Conservation (phyloP, 2,888 invertebrate genomes). For the Cheilosia vulpina region DNA sequence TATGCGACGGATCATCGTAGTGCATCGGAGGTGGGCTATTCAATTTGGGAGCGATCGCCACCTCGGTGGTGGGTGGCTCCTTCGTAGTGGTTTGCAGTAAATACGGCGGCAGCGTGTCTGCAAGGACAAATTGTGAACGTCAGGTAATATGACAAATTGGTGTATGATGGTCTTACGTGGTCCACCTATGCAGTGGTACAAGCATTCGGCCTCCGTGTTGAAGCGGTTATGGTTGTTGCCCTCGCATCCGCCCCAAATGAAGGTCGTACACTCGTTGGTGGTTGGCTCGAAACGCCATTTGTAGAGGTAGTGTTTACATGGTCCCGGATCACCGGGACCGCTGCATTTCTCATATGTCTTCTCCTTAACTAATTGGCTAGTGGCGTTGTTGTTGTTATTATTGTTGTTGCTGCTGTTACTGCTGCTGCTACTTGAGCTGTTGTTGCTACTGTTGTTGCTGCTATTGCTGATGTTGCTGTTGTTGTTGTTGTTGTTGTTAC, state of each 20-base stretch:
- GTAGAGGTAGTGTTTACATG: constrained; percentile 87
- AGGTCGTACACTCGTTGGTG: constrained; percentile 86
- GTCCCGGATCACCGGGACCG: constrained; percentile 84
- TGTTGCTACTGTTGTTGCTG: constrained; percentile 40
- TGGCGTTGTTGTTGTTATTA: constrained; percentile 76
- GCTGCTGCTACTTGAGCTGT: constrained; percentile 10
- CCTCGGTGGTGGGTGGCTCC: constrained; percentile 84
- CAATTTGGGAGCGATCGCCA: constrained; percentile 77
- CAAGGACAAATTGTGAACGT: constrained; percentile 39
- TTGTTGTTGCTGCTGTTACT: constrained; percentile 76
- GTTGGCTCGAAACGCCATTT: constrained; percentile 88
- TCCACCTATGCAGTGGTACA: constrained; percentile 87
- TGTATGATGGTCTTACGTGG: constrained; percentile 83
- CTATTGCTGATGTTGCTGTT: constrained; percentile 25
- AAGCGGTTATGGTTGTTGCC: constrained; percentile 88
- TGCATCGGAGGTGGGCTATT: constrained; percentile 78
- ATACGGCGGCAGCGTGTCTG: constrained; percentile 86
- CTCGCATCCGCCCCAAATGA: constrained; percentile 88
- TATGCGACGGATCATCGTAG: constrained; percentile 80
- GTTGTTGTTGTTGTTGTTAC: constrained; percentile 45
- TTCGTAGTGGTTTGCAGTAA: constrained; percentile 84
- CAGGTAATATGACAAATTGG: constrained; percentile 34
- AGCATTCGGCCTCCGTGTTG: constrained; percentile 87
- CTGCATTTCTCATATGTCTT: constrained; percentile 82
- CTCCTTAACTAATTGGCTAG: constrained; percentile 78